Conservation (phyloP, 2,113 vertebrate species). For the Brienomyrus longianalis region DNA sequence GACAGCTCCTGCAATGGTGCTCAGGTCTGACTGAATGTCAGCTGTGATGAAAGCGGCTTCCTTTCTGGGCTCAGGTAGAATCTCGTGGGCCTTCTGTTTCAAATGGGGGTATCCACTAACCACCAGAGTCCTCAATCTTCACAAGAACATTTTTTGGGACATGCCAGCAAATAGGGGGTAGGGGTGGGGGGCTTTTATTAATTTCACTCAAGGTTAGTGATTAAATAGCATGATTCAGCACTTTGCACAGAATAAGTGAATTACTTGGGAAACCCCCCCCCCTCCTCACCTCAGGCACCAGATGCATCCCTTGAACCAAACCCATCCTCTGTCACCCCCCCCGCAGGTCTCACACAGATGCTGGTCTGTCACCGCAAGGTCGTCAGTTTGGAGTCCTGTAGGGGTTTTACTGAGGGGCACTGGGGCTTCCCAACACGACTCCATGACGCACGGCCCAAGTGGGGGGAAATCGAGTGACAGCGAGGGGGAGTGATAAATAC, state of each 20-base stretch:
- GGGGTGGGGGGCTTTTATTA: neutral
- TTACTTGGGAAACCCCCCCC: neutral
- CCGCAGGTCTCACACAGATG: neutral
- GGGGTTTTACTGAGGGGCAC: neutral
- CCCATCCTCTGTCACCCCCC: neutral
- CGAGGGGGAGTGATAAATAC: neutral
- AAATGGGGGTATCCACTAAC: neutral
- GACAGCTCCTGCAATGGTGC: constrained; percentile 37
- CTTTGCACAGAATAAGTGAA: neutral
- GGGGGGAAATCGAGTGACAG: neutral
- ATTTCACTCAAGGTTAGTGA: constrained; percentile 36
- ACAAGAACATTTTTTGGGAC: neutral
- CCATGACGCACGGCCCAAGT: neutral
- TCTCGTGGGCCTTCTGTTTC: neutral
- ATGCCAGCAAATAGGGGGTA: neutral
- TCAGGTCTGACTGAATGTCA: constrained; percentile 49
- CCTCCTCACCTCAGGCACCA: neutral
- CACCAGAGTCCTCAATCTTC: neutral
- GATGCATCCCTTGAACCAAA: neutral
- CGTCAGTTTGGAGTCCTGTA: neutral
- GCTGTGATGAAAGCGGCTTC: constrained; percentile 50
- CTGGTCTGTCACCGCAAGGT: neutral
- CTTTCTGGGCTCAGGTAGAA: neutral
- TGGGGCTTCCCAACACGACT: neutral
- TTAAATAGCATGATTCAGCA: neutral